Evolutionary conservation across 2,888 invertebrate species (phyloP), one percentile per base, ranked within the genome.

Genomic region (Notodonta dromedarius): DNA sequence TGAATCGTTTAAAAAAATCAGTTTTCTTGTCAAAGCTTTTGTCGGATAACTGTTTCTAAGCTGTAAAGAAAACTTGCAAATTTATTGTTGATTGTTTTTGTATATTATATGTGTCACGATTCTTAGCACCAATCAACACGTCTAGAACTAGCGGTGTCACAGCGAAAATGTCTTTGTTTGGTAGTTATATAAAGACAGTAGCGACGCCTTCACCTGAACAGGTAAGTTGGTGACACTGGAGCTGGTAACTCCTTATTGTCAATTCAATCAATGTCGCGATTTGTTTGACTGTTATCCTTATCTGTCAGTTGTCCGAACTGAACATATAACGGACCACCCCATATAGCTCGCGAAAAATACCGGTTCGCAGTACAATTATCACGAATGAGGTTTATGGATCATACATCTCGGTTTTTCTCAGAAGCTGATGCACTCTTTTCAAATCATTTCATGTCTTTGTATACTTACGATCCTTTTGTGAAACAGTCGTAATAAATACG

Each of bases 201-300:
- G 50, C 53, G 52, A 46, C 48, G 13, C 12, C 32, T 54, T 54
- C 39, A 39, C 13, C 8, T 50, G 46, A 13, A 46, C 46, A 46
- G 46, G 42, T 42, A 42, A 46, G 13, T 46, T 46, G 46, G 46
- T 46, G 6, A n/a, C 13, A 46, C 46, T 46, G 46, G 13, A 57
- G 57, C 63, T 70, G 67, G 70, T 72, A 77, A 79, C 65, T 80
- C 71, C 77, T 83, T 82, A 84, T 87, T 90, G 80, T 68, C 71
- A 82, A 89, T 89, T 85, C 89, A 85, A 76, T 79, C 70, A 74
- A 72, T 84, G 88, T 86, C 84, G 81, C 82, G 69, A 82, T 80
- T 80, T 76, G 82, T 83, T 80, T 85, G 83, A 86, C 78, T 82
- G 83, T 87, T 87, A 86, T 86, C 89, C 87, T 90, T 89, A 88